phyloP scores from a whole-genome alignment of 2,113 vertebrate species.

The Ia io region DNA sequence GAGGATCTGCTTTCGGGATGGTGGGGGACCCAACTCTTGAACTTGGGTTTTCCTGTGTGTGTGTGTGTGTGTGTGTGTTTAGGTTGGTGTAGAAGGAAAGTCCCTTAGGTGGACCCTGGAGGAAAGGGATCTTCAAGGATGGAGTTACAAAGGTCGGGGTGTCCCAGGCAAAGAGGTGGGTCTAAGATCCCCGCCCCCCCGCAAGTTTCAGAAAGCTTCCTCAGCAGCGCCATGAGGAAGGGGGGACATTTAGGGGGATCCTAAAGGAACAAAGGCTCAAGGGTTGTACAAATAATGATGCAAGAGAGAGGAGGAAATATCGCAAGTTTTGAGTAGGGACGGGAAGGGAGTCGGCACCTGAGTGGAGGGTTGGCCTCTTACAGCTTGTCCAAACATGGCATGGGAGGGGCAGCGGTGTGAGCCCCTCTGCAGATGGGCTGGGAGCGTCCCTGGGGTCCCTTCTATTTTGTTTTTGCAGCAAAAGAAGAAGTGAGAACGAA shows the following conservation, averaged over 20 bases:
- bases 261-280: background rate
- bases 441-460: background rate
- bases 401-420: background rate
- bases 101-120: background rate
- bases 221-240: background rate
- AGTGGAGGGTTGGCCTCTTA: background rate
- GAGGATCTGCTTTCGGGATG: background rate
- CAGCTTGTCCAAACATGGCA: background rate
- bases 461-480: background rate
- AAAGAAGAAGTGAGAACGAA: conserved; percentile 10
- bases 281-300: background rate
- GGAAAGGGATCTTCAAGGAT: background rate
- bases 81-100: background rate
- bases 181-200: too few species aligned
- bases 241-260: background rate
- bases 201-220: background rate
- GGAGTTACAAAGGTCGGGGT: background rate
- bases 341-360: background rate
- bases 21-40: background rate
- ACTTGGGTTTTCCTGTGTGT: background rate
- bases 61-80: background rate
- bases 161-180: background rate
- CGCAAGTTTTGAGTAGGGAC: background rate
- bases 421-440: background rate
- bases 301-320: background rate